Evolutionary conservation across 2,888 invertebrate genomes (phyloP).

Genomic region (Clanis bilineata): DNA sequence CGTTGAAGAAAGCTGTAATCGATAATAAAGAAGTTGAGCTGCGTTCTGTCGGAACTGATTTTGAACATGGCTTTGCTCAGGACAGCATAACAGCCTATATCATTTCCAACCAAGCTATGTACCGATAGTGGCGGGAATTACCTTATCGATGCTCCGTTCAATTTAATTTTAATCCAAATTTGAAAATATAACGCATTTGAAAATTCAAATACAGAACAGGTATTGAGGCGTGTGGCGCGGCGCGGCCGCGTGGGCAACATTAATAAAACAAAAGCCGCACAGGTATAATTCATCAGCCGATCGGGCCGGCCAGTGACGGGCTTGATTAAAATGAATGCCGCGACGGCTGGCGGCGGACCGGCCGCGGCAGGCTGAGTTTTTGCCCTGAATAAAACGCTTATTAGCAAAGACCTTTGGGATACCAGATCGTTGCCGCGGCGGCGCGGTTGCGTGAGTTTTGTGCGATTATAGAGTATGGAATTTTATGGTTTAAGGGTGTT

Average conservation of each 20-base stretch:
- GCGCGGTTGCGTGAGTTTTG: background rate
- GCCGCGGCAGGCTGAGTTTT: constrained; percentile 47
- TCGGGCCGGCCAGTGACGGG: constrained; percentile 48
- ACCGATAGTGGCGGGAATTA: background rate
- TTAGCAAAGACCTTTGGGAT: constrained; percentile 29
- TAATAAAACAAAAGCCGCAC: constrained; percentile 29
- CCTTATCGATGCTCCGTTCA: too few relatives aligned
- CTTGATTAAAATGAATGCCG: constrained; percentile 62
- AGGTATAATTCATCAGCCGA: constrained; percentile 55
- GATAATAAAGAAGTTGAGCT: too few relatives aligned
- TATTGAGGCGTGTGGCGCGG: constrained; percentile 9
- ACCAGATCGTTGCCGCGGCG: background rate
- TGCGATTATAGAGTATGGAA: background rate
- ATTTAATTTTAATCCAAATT: background rate
- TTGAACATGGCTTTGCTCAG: too few relatives aligned
- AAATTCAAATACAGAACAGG: constrained; percentile 16
- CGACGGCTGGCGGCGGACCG: constrained; percentile 8
- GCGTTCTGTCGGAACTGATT: too few relatives aligned
- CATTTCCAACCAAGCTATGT: background rate
- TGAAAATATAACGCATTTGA: background rate
- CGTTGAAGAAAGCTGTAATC: too few relatives aligned
- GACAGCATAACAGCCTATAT: too few relatives aligned
- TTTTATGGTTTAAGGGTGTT: background rate
- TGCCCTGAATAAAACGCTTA: constrained; percentile 45
- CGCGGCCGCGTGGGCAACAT: constrained; percentile 11